These are phyloP conservation scores for Haliclystus octoradiatus DNA, from an alignment of 30 jellyfish, hydroid and myxozoan genomes.

Conservation along the genomic window DNA sequence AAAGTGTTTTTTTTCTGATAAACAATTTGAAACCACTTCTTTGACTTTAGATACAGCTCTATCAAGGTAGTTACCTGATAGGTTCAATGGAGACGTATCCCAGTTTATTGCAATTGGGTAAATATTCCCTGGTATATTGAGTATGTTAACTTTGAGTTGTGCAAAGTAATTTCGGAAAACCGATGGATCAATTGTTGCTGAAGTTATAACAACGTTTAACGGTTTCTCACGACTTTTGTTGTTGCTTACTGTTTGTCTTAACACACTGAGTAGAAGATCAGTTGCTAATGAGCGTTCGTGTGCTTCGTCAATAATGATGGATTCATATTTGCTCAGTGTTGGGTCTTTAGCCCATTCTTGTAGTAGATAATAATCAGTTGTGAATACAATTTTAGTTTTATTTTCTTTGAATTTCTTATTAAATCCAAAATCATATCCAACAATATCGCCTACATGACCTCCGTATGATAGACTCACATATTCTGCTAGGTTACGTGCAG, in stretches of 20 bases:
- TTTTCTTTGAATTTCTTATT: slow-evolving; percentile 3
- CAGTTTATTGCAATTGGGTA: slow-evolving; percentile 44
- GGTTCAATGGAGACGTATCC: slow-evolving; percentile 2
- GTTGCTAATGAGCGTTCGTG: slow-evolving; percentile 56
- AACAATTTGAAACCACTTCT: slow-evolving; percentile 10
- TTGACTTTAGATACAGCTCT: slow-evolving; percentile 26
- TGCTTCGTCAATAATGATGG: slow-evolving; percentile 67
- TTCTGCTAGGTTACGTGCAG: slow-evolving; percentile 52
- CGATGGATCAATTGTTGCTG: slow-evolving; percentile 72
- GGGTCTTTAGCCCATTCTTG: slow-evolving; percentile 47
- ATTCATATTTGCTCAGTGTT: slow-evolving; percentile 14
- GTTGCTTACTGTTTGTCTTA: slow-evolving; percentile 16
- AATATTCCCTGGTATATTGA: slow-evolving; percentile 49
- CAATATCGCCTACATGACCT: slow-evolving; percentile 27
- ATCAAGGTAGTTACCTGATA: neutral
- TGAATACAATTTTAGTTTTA: slow-evolving; percentile 11
- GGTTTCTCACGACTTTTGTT: neutral
- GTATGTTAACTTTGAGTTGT: slow-evolving; percentile 13
- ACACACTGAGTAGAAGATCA: slow-evolving; percentile 47
- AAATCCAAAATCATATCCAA: slow-evolving; percentile 53
- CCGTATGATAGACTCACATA: slow-evolving; percentile 34
- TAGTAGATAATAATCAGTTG: slow-evolving; percentile 51
- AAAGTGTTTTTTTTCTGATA: slow-evolving; percentile 4
- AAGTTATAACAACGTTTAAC: slow-evolving; percentile 41
- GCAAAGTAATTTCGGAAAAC: slow-evolving; percentile 38